Base-by-base conservation (phyloP, 2,797 vertebrate species). In the Mormyrus proboscirostris region DNA sequence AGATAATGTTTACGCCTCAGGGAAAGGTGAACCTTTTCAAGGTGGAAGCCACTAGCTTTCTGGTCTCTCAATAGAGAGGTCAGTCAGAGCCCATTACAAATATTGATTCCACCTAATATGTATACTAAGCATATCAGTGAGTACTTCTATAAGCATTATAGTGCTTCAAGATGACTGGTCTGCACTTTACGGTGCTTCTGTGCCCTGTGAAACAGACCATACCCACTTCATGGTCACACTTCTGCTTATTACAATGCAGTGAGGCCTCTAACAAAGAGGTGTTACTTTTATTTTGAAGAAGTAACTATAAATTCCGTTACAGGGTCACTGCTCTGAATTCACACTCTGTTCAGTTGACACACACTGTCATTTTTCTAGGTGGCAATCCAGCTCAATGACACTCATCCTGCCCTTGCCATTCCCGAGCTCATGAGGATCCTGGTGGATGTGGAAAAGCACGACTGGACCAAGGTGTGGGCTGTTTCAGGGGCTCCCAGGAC, bases 321-420 rank as follows among this genome's bases (percentile, higher is more conserved):
- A 59, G 53, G 82, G 53, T 38, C 53, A 19, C 16, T 87, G 51
- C 25, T 84, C 85, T 55, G 85, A 59, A 59, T 87, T 87, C 53
- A 86, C 9, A 41, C 85, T n/a, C 2, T 4, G 7, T 55, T 14
- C 38, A 79, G 6, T 79, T 79, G 19, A 79, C 7, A n/a, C 41
- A 12, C 16, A 4, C 82, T 73, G 19, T 44, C 51, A 16, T 83
- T 29, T 4, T 90, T 86, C 4, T 57, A 97, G 97, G 97, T 97
- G 88, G 97, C 97, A 62, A 97, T 97, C 90, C 97, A 97, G 92
- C 93, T 97, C 1, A 97, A 97, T 0, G 97, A 97, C 92, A 97
- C 97, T 16, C 97, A 97, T 91, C 97, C 96, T 0, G 97, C 97
- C 25, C 94, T 97, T 12, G 96, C 97, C 89, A 97, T 97, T 90